A percentile compares a stretch with the other conserved stretches of the same genome.
These are phyloP conservation scores for Linnaemya tessellans DNA, from an alignment of 2,888 invertebrate genomes.

Conservation along the genomic window DNA sequence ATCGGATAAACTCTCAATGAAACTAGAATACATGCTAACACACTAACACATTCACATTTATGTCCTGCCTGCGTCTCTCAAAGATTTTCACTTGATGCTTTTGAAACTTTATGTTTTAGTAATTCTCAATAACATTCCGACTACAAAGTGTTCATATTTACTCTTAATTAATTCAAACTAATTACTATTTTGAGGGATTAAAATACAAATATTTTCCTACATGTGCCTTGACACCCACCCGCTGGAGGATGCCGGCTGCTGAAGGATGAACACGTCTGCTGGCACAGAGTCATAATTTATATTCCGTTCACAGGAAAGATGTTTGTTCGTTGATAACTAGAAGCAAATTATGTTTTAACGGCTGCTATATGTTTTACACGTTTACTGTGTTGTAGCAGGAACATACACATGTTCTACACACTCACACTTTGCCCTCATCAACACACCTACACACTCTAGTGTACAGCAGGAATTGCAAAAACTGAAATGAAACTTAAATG, in stretches of 20 bases:
- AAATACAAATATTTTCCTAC: neutral
- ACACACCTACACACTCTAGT: neutral
- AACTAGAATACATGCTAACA: too few species aligned
- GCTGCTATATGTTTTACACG: constrained; percentile 18
- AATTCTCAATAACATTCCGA: constrained; percentile 12
- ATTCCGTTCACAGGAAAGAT: constrained; percentile 18
- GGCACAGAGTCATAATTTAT: neutral
- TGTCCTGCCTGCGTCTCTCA: neutral
- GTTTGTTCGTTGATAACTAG: constrained; percentile 24
- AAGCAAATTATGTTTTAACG: constrained; percentile 26
- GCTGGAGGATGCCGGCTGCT: neutral
- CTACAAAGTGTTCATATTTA: neutral
- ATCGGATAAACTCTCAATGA: neutral
- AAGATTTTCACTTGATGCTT: neutral
- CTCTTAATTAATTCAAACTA: constrained; percentile 60
- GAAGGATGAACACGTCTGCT: neutral
- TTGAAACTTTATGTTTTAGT: neutral
- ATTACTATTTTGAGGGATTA: constrained; percentile 41
- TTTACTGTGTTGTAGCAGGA: neutral
- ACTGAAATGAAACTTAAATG: too few species aligned
- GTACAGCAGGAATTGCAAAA: too few species aligned
- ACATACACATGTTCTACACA: neutral
- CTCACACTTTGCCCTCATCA: neutral
- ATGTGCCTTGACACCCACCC: neutral
- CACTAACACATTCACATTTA: too few species aligned